Evolutionary conservation across 2,113 vertebrate species (phyloP).

Genomic region (Rhabdornis inornatus): DNA sequence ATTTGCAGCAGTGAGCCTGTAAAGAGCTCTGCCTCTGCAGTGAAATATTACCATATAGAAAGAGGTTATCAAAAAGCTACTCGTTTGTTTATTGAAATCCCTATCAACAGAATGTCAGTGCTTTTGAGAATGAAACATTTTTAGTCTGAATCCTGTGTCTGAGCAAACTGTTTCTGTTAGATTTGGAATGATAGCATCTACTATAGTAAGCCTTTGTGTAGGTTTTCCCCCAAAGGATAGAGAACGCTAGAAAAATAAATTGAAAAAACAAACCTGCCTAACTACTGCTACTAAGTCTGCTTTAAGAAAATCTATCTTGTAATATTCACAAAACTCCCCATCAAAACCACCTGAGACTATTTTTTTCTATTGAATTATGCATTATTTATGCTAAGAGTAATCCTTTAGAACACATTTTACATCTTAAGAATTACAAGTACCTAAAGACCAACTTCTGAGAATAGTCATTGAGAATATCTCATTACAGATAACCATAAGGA

Average conservation of each 20-base stretch:
- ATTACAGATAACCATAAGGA: background rate
- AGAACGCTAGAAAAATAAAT: background rate
- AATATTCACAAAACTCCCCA: background rate
- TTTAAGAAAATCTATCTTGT: background rate
- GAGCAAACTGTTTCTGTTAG: constrained; percentile 35
- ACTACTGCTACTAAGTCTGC: background rate
- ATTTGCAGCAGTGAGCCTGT: constrained; percentile 15
- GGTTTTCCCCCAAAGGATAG: background rate
- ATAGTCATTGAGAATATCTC: background rate
- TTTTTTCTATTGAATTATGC: background rate
- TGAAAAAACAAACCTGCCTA: background rate
- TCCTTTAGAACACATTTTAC: background rate
- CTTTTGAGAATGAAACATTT: constrained; percentile 44
- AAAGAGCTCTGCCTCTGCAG: constrained; percentile 28
- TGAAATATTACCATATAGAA: background rate
- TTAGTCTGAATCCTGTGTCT: constrained; percentile 16
- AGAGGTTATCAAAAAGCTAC: constrained; percentile 30
- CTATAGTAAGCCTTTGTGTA: constrained; percentile 28
- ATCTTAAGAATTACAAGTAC: background rate
- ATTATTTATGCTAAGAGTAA: constrained; percentile 5
- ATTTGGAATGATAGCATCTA: constrained; percentile 3
- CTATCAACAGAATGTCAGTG: constrained; percentile 21
- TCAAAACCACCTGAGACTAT: background rate
- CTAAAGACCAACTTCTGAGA: background rate
- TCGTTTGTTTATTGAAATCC: constrained; percentile 49